phyloP scores from a whole-genome alignment of 2,888 invertebrate genomes.

The Drosophila ustulata region DNA sequence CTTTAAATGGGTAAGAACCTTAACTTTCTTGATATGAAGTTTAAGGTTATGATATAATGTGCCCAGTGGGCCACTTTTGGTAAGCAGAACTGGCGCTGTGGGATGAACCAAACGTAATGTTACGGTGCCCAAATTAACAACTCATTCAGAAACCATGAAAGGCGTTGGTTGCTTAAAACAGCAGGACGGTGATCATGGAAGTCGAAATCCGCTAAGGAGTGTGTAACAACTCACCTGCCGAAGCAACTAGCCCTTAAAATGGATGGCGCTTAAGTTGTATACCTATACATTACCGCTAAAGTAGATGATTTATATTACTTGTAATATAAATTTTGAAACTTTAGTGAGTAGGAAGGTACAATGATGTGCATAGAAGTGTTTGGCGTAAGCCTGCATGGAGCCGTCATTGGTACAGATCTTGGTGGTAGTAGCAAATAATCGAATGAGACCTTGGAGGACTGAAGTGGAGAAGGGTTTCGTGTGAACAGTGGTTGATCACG shows the following conservation, averaged over 20 bases:
- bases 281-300: constrained; percentile 82
- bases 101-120: constrained; percentile 90
- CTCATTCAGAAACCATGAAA: constrained; percentile 88
- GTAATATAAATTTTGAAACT: constrained; percentile 82
- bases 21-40: constrained; percentile 87
- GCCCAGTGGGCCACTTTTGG: constrained; percentile 85
- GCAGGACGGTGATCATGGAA: constrained; percentile 91
- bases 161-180: constrained; percentile 89
- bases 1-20: constrained; percentile 91
- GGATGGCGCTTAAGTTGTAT: constrained; percentile 87
- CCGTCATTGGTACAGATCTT: constrained; percentile 84
- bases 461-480: constrained; percentile 88
- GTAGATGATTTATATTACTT: constrained; percentile 83
- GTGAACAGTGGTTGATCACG: constrained; percentile 88
- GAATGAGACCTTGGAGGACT: constrained; percentile 88
- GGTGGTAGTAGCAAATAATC: constrained; percentile 91
- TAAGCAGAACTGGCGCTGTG: constrained; percentile 90
- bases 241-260: constrained; percentile 89
- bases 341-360: constrained; percentile 88
- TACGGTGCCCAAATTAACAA: constrained; percentile 86
- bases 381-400: constrained; percentile 86
- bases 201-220: constrained; percentile 89
- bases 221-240: constrained; percentile 88
- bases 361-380: constrained; percentile 88
- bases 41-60: constrained; percentile 86